These are phyloP conservation scores for Eristalis tenax DNA, from an alignment of 2,888 invertebrate genomes.

Conservation along the genomic window DNA sequence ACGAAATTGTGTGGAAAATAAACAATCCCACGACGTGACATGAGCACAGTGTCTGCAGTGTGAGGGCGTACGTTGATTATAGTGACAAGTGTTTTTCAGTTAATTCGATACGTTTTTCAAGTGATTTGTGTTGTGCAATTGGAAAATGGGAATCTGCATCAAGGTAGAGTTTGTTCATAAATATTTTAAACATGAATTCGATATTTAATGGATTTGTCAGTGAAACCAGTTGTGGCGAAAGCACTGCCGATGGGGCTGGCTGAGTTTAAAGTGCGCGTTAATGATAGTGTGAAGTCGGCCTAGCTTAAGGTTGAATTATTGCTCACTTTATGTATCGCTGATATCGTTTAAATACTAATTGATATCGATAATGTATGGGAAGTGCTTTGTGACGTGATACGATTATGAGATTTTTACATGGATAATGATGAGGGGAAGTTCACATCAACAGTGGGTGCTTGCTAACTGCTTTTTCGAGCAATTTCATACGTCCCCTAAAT, in stretches of 20 bases:
- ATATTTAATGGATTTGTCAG: not conserved
- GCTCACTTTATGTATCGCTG: not conserved
- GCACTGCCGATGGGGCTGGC: no score
- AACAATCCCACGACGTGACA: not conserved
- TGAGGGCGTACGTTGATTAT: not conserved
- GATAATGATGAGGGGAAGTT: not conserved
- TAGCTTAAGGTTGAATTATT: not conserved
- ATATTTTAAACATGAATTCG: not conserved
- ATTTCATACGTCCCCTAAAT: not conserved
- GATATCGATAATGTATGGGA: not conserved
- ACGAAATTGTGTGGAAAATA: not conserved
- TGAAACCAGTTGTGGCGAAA: not conserved
- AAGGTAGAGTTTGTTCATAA: constrained; percentile 42
- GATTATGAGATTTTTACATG: not conserved
- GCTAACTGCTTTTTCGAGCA: not conserved
- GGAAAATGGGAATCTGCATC: constrained; percentile 58
- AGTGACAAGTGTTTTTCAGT: not conserved
- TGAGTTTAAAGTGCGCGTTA: not conserved
- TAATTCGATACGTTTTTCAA: not conserved
- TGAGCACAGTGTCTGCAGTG: not conserved
- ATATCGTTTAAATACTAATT: not conserved
- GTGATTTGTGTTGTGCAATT: constrained; percentile 10
- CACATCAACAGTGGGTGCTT: not conserved
- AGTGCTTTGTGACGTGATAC: not conserved
- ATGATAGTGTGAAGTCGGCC: not conserved